Evolutionary conservation across 2,797 vertebrate genomes (phyloP).

Genomic region (Taenioides sp.): DNA sequence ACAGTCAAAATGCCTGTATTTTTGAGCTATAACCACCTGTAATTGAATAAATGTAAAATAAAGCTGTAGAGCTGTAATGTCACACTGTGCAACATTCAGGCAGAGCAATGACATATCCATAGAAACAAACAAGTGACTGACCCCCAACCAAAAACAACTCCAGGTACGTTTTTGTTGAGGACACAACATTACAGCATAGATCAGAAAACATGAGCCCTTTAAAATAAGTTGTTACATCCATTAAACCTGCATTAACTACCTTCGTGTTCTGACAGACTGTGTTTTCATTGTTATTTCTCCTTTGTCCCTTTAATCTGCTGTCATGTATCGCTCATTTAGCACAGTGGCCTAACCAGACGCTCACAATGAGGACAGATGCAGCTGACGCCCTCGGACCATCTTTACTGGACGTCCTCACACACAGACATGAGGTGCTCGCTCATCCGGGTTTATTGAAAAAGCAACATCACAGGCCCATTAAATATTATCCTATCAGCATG

Average conservation of each 20-base stretch:
- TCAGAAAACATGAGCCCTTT: neutral
- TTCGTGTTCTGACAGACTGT: constrained; percentile 58
- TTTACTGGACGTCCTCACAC: constrained; percentile 60
- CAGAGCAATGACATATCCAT: too few relatives aligned
- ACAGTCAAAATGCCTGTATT: too few relatives aligned
- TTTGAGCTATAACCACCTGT: too few relatives aligned
- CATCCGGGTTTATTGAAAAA: constrained; percentile 47
- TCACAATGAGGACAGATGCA: constrained; percentile 68
- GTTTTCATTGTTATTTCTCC: constrained; percentile 65
- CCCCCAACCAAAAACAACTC: too few relatives aligned
- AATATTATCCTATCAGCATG: constrained; percentile 36
- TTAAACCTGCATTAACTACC: constrained; percentile 49
- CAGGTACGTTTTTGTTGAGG: too few relatives aligned
- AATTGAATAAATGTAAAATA: too few relatives aligned
- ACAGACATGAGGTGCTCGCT: constrained; percentile 55
- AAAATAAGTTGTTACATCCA: neutral
- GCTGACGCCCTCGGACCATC: constrained; percentile 57
- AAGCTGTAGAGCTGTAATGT: too few relatives aligned
- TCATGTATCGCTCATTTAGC: constrained; percentile 59
- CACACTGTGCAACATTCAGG: too few relatives aligned
- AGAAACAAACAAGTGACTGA: too few relatives aligned
- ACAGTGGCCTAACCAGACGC: constrained; percentile 65
- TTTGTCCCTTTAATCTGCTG: constrained; percentile 60
- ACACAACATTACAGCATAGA: too few relatives aligned
- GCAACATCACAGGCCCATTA: constrained; percentile 38